Evolutionary conservation across 2,113 vertebrate species (phyloP).

Genomic region (Peromyscus polionotus): DNA sequence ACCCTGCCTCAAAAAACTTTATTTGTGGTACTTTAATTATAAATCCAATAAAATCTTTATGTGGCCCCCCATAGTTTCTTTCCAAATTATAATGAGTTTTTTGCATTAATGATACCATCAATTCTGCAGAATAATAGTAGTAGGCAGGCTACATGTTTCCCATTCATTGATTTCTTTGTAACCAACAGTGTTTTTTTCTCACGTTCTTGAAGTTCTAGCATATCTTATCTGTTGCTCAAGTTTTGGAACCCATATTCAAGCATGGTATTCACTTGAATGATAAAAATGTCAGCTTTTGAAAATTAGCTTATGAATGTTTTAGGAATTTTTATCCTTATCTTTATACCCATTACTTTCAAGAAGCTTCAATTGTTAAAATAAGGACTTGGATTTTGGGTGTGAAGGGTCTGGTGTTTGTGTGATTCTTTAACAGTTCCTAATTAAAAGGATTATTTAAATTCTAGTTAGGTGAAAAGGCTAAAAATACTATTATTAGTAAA

Average conservation of each 20-base stretch:
- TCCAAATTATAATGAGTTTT: conserved; percentile 11
- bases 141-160: not conserved
- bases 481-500: not conserved
- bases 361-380: conserved; percentile 2
- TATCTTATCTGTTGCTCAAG: not conserved
- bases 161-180: not conserved
- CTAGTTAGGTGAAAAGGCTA: not conserved
- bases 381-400: conserved; percentile 42
- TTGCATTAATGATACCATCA: not conserved
- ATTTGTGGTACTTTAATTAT: conserved; percentile 16
- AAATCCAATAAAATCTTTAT: conserved; percentile 37
- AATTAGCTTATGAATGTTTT: not conserved
- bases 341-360: conserved; percentile 32
- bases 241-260: not conserved
- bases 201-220: not conserved
- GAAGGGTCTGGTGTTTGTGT: not conserved
- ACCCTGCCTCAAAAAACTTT: not conserved
- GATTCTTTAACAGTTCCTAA: conserved; percentile 21
- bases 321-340: conserved; percentile 33
- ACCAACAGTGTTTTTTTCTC: not conserved
- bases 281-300: not conserved
- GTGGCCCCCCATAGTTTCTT: not conserved
- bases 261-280: not conserved
- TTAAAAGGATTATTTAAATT: conserved; percentile 53
- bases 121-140: not conserved